Percentiles rank a stretch among this genome's conserved stretches.
Conservation (phyloP, 2,888 invertebrate genomes). For the Girardia tigrina region DNA sequence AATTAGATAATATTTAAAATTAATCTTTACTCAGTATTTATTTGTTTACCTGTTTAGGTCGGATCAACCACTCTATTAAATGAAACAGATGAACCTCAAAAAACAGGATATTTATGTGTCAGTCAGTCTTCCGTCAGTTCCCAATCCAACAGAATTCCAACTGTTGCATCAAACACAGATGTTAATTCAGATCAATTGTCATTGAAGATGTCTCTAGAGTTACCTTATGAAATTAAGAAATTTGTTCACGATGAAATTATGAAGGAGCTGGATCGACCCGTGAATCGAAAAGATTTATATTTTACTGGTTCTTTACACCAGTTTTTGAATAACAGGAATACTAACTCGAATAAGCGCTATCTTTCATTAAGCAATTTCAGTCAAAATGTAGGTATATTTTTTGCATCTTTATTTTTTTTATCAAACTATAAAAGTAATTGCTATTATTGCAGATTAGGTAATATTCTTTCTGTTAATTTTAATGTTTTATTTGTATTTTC, state of each 20-base stretch:
- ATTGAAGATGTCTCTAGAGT: background rate
- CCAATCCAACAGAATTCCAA: slow-evolving; percentile 3
- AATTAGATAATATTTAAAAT: no score
- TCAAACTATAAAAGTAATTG: background rate
- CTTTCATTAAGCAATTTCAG: background rate
- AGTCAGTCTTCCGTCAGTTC: slow-evolving; percentile 23
- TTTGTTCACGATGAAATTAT: background rate
- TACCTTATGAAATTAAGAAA: background rate
- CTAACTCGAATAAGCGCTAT: background rate
- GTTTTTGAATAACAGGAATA: background rate
- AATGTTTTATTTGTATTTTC: background rate
- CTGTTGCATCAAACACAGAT: background rate
- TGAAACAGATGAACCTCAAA: background rate
- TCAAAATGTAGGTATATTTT: background rate
- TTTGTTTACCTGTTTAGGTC: no score
- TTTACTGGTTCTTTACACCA: slow-evolving; percentile 26
- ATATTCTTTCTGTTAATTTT: background rate
- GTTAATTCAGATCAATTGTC: slow-evolving; percentile 16
- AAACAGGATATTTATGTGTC: background rate
- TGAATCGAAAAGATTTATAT: slow-evolving; percentile 32
- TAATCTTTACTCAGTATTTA: no score
- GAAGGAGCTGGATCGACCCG: slow-evolving; percentile 29
- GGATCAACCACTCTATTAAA: slow-evolving; percentile 14
- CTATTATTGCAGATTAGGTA: background rate
- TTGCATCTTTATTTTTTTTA: background rate